These are phyloP conservation scores for Drosophila mimetica DNA, from an alignment of 2,888 invertebrate species.

Conservation along the genomic window DNA sequence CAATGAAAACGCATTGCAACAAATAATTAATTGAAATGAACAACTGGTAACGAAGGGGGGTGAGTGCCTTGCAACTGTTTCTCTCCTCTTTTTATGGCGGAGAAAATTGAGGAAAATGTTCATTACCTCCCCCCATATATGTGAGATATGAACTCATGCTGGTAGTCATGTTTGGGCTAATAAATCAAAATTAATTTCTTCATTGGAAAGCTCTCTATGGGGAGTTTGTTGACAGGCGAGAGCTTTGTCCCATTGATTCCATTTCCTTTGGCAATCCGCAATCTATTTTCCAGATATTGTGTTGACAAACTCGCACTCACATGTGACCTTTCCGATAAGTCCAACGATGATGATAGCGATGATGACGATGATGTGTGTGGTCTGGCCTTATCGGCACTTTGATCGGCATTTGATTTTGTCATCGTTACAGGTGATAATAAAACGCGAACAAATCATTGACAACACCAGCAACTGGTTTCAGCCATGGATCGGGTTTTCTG, in stretches of 20 bases:
- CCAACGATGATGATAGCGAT: slow-evolving; percentile 21
- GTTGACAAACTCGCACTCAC: slow-evolving; percentile 14
- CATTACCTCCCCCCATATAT: slow-evolving; percentile 32
- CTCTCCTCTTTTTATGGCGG: slow-evolving; percentile 1
- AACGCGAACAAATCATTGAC: slow-evolving; percentile 39
- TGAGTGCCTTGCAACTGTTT: slow-evolving; percentile 29
- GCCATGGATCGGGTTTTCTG: slow-evolving; percentile 26
- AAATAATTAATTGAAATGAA: slow-evolving; percentile 68
- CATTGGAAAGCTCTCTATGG: slow-evolving; percentile 37
- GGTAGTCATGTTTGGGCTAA: slow-evolving; percentile 44
- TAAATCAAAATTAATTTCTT: slow-evolving; percentile 72
- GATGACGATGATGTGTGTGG: slow-evolving; percentile 29
- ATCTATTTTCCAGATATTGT: slow-evolving; percentile 39
- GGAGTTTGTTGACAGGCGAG: slow-evolving; percentile 16
- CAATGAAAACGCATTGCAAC: slow-evolving; percentile 66
- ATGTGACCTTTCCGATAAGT: slow-evolving; percentile 60
- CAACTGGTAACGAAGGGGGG: slow-evolving; percentile 21
- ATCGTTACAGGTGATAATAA: slow-evolving; percentile 47
- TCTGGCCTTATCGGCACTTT: slow-evolving; percentile 56
- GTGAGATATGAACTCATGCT: slow-evolving; percentile 29
- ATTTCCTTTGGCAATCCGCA: slow-evolving; percentile 37
- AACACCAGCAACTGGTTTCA: slow-evolving; percentile 33
- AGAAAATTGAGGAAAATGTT: slow-evolving; percentile 29
- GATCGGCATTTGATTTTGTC: slow-evolving; percentile 35
- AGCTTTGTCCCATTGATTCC: slow-evolving; percentile 25